Evolutionary conservation across 1,140 invertebrate species (phyloP).

Genomic region (Hylyphantes graminicola): DNA sequence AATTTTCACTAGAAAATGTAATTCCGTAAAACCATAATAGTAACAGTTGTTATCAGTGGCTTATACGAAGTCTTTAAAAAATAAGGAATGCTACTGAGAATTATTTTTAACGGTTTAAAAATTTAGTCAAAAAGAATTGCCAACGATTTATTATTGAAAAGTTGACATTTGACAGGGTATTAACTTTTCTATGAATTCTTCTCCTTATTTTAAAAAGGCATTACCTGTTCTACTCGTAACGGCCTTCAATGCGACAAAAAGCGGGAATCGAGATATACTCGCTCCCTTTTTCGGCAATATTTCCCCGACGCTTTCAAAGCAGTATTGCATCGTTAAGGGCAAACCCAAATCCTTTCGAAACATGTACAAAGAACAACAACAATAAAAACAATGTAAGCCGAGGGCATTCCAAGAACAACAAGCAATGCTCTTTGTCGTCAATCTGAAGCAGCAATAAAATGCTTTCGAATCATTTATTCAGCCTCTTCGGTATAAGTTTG

Average conservation of each 20-base stretch:
- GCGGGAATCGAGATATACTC: slow-evolving; percentile 10
- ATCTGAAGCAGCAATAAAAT: slow-evolving; percentile 53
- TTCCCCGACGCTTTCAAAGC: neutral
- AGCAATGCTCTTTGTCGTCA: slow-evolving; percentile 37
- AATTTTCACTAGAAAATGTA: too few species aligned
- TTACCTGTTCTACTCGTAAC: slow-evolving; percentile 6
- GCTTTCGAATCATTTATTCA: slow-evolving; percentile 55
- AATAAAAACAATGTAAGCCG: neutral
- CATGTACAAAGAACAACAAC: neutral
- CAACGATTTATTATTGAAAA: too few species aligned
- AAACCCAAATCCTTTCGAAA: neutral
- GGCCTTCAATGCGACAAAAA: slow-evolving; percentile 42
- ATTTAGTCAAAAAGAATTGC: too few species aligned
- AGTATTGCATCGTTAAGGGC: slow-evolving; percentile 16
- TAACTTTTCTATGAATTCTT: too few species aligned
- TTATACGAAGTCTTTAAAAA: too few species aligned
- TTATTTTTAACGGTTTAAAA: too few species aligned
- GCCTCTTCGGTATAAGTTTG: slow-evolving; percentile 25
- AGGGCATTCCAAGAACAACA: slow-evolving; percentile 11
- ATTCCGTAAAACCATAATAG: too few species aligned
- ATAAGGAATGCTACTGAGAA: too few species aligned
- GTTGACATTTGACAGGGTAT: too few species aligned
- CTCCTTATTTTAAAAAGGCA: neutral
- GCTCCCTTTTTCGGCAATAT: neutral
- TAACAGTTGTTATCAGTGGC: too few species aligned